These are phyloP conservation scores for Hydraecia micacea DNA, from an alignment of 2,888 invertebrate genomes.

Conservation along the genomic window DNA sequence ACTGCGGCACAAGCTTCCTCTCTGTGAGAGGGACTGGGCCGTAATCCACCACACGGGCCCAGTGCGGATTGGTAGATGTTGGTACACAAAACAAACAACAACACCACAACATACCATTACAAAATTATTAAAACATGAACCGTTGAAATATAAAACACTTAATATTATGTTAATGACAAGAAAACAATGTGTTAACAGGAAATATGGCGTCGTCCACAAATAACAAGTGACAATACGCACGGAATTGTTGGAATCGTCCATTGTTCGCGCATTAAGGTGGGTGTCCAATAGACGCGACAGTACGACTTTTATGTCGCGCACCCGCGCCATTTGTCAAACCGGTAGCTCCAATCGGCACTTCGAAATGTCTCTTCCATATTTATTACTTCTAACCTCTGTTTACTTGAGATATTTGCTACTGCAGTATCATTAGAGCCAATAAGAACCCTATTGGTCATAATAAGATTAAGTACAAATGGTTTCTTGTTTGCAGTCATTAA, in stretches of 20 bases:
- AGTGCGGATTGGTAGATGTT: too few relatives aligned
- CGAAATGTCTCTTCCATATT: constrained; percentile 41
- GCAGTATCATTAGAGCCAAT: constrained; percentile 26
- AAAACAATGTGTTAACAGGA: constrained; percentile 66
- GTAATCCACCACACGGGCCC: too few relatives aligned
- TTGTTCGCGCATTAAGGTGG: constrained; percentile 60
- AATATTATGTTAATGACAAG: constrained; percentile 59
- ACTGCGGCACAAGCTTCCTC: too few relatives aligned
- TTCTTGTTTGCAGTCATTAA: constrained; percentile 30
- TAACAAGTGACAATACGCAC: constrained; percentile 60
- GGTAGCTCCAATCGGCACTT: constrained; percentile 45
- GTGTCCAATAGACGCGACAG: constrained; percentile 47
- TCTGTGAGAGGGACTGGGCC: too few relatives aligned
- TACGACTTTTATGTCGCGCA: constrained; percentile 36
- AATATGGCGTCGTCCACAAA: constrained; percentile 50
- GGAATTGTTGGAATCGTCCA: constrained; percentile 57
- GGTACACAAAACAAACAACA: too few relatives aligned
- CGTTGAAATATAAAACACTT: constrained; percentile 43
- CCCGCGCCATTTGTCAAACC: constrained; percentile 44
- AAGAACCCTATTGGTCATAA: constrained; percentile 38
- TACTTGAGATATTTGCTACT: constrained; percentile 27
- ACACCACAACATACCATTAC: constrained; percentile 6
- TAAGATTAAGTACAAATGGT: constrained; percentile 21
- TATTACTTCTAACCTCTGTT: constrained; percentile 43
- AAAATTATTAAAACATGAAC: constrained; percentile 40